phyloP scores from a whole-genome alignment of 2,113 vertebrate genomes.

The Chloebia gouldiae region DNA sequence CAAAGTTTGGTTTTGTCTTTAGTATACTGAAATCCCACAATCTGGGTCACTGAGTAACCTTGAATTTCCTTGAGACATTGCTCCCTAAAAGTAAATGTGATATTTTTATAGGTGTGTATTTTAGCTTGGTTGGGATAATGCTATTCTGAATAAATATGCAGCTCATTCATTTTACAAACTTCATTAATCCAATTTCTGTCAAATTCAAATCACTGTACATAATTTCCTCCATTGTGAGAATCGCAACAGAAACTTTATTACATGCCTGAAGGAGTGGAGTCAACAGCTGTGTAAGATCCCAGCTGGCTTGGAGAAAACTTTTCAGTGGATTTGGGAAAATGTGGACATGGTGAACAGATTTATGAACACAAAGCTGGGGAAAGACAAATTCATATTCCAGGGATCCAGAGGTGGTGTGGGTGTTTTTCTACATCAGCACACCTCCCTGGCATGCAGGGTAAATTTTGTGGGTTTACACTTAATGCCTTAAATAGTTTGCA shows the following conservation, averaged over 20 bases:
- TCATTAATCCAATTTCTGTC: not conserved
- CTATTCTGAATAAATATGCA: not conserved
- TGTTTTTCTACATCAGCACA: not conserved
- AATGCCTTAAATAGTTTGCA: not conserved
- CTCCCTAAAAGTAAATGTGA: not conserved
- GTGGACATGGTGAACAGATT: not conserved
- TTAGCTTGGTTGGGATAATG: not conserved
- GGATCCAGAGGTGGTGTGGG: accelerated
- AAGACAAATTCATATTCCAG: not conserved
- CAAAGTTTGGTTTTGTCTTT: not conserved
- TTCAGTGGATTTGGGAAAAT: not conserved
- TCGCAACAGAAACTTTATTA: not conserved
- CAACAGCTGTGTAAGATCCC: not conserved
- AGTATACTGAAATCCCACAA: accelerated
- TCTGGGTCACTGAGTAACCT: not conserved
- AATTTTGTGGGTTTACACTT: not conserved
- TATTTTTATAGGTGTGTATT: not conserved
- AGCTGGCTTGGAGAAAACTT: not conserved
- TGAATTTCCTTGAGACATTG: not conserved
- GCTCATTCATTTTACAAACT: not conserved
- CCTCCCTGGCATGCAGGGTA: not conserved
- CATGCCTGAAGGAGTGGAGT: not conserved
- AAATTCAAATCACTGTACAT: not conserved
- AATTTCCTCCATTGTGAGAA: not conserved
- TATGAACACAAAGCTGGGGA: not conserved